Evolutionary conservation across 2,797 vertebrate genomes (phyloP).

Genomic region (Lacerta bilineata): DNA sequence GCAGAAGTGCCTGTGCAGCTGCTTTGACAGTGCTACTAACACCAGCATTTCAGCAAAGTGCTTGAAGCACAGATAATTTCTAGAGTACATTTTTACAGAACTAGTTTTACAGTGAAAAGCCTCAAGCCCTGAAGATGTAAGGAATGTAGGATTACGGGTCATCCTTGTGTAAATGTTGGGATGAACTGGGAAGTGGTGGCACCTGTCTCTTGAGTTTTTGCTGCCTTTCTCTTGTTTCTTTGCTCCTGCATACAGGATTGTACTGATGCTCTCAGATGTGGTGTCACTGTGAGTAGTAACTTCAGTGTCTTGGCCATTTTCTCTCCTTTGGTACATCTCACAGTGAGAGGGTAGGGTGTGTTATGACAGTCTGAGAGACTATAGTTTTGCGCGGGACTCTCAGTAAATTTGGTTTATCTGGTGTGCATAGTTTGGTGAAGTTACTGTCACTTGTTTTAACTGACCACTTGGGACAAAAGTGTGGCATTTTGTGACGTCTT

Average conservation of each 20-base stretch:
- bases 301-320: neutral
- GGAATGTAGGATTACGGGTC: neutral
- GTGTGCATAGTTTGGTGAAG: neutral
- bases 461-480: neutral
- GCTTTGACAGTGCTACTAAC: neutral
- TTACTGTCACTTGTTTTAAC: neutral
- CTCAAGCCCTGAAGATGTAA: neutral
- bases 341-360: neutral
- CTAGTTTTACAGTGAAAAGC: neutral
- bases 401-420: neutral
- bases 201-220: neutral
- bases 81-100: neutral
- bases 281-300: neutral
- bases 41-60: neutral
- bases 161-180: fast-evolving
- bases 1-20: constrained; percentile 22
- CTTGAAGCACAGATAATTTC: neutral
- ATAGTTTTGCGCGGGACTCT: neutral
- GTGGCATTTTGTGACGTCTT: neutral
- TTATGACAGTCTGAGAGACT: neutral
- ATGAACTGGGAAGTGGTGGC: neutral
- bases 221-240: neutral
- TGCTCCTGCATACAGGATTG: fast-evolving
- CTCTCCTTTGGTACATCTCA: neutral
- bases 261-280: neutral